A percentile compares a stretch with the other conserved stretches of the same genome.
Conservation (phyloP, 2,888 invertebrate genomes). For the Drosophila subsilvestris region DNA sequence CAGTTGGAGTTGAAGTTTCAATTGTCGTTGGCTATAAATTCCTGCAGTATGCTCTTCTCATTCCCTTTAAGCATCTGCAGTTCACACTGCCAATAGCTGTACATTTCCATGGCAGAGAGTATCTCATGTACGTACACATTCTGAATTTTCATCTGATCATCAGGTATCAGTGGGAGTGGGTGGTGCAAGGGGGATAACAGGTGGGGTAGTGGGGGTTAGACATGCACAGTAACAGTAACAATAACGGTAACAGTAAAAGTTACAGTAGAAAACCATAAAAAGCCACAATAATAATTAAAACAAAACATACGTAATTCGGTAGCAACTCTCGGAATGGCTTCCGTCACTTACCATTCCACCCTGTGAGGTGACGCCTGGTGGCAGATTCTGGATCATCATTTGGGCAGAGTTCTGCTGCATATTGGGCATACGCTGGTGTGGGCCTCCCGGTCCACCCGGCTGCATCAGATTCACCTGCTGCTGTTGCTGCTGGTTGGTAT, state of each 20-base stretch:
- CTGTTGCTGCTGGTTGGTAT: slow-evolving; percentile 56
- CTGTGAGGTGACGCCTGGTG: slow-evolving; percentile 75
- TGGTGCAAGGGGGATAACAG: not conserved
- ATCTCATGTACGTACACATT: not conserved
- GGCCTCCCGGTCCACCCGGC: slow-evolving; percentile 76
- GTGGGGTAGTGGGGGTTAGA: not conserved
- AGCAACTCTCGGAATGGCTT: not conserved
- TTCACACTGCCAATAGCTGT: not conserved
- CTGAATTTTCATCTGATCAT: not conserved
- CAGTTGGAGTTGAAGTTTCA: too few species aligned
- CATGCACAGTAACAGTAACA: not conserved
- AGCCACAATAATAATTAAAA: too few species aligned
- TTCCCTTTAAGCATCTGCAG: not conserved
- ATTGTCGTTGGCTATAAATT: not conserved
- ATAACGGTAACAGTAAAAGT: not conserved
- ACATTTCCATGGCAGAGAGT: not conserved
- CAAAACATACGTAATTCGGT: too few species aligned
- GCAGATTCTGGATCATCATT: slow-evolving; percentile 81
- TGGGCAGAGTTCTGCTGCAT: slow-evolving; percentile 78
- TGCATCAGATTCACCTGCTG: slow-evolving; percentile 72
- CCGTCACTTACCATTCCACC: slow-evolving; percentile 82
- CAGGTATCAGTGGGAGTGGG: not conserved
- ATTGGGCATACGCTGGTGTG: slow-evolving; percentile 82
- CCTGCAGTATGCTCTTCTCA: not conserved
- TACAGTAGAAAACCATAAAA: not conserved